Conservation (phyloP, 2,797 vertebrate genomes). For the Echiichthys vipera region DNA sequence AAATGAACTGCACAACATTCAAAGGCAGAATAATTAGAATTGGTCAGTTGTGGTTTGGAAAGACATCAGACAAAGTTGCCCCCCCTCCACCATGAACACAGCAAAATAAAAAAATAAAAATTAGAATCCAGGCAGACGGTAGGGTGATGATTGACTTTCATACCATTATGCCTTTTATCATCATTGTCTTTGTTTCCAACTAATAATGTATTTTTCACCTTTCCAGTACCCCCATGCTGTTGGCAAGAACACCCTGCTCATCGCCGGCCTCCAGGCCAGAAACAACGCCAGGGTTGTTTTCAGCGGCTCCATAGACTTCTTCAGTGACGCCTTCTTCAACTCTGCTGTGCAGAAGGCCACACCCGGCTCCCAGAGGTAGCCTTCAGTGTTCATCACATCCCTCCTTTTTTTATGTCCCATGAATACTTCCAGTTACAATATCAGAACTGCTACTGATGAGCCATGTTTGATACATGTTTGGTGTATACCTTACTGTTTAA, state of each 20-base stretch:
- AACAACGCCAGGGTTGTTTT: conserved; percentile 98
- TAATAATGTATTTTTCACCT: background rate
- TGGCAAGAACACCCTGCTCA: conserved; percentile 97
- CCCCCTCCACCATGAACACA: no score
- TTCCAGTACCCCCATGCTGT: conserved; percentile 95
- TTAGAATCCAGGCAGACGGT: no score
- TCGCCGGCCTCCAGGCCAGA: conserved; percentile 95
- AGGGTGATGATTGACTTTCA: no score
- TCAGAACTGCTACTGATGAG: background rate
- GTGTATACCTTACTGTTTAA: background rate
- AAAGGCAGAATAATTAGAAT: no score
- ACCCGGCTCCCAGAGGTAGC: conserved; percentile 89
- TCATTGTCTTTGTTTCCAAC: background rate
- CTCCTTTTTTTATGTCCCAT: background rate
- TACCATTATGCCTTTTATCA: no score
- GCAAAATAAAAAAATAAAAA: no score
- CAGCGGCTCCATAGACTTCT: conserved; percentile 96
- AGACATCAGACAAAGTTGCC: no score
- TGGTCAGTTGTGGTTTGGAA: no score
- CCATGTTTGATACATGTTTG: background rate
- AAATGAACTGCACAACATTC: background rate
- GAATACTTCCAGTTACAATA: background rate
- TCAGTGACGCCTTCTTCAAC: conserved; percentile 96
- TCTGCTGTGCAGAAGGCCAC: conserved; percentile 93
- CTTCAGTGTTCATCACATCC: background rate